Base-by-base conservation (phyloP, 2,797 vertebrate genomes). In the Anableps anableps region DNA sequence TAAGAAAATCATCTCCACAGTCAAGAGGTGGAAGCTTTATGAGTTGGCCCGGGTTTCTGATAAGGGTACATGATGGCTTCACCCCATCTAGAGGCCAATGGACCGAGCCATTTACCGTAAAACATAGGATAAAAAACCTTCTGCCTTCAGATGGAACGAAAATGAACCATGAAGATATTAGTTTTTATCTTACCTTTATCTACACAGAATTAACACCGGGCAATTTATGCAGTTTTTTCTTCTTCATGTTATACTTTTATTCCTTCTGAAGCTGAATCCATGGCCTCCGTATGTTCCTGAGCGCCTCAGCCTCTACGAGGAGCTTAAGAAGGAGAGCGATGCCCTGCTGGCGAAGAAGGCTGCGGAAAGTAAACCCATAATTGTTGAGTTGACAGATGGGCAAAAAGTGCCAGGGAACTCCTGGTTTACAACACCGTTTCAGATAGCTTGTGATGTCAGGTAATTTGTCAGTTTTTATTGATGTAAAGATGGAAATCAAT, bases 361-460 rank as follows among this genome's bases (percentile, higher is more conserved):
- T 0, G 91, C 91, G 3, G 77, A 93, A 48, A 92, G 93, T 83
- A 91, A 88, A 9, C 55, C 91, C 31, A 97, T 99, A 86, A 93
- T 90, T 19, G 94, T 98, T 73, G 93, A 81, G 81, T 90, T 99
- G 86, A 88, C 92, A 0, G 95, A 96, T 64, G 97, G 97, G 47
- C 93, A 83, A 1, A 88, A 55, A 0, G 74, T 96, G 78, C 80
- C 88, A 50, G 97, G 95, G 13, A 92, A 95, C n/a, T 95, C 96
- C 0, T 99, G 98, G 98, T 92, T 95, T 90, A 98, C 96, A 5
- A 99, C 96, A 0, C 97, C 98, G 0, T 97, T 97, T 87, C 96
- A 98, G 23, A 79, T 99, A 87, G 98, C 97, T 68, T 89, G 93
- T 51, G 93, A 89, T 62, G 96, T 98, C 86, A 98, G 98, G 98